Evolutionary conservation across 2,888 invertebrate genomes (phyloP).

Genomic region (Pristionchus arcanus): DNA sequence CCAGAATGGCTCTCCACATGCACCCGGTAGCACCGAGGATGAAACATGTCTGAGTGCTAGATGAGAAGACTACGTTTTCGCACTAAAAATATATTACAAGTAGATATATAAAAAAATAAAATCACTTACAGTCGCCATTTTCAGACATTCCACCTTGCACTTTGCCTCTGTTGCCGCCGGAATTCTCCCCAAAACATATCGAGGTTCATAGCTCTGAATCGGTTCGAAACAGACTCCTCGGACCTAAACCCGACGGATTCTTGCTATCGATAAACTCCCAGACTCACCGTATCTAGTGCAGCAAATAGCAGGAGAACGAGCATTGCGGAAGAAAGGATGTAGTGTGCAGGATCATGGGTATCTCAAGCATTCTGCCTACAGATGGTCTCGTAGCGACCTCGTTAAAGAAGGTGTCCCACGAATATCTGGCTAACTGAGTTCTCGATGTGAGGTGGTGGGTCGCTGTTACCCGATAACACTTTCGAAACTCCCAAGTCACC

Average conservation of each 20-base stretch:
- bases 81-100: neutral
- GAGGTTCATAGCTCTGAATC: neutral
- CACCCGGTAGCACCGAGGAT: neutral
- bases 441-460: too few relatives aligned
- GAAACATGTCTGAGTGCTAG: neutral
- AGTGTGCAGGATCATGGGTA: neutral
- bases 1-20: neutral
- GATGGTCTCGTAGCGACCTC: neutral
- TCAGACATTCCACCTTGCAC: neutral
- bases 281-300: neutral
- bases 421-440: too few relatives aligned
- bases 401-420: too few relatives aligned
- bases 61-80: neutral
- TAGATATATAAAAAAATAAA: neutral
- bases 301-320: neutral
- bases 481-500: too few relatives aligned
- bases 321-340: neutral
- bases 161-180: neutral
- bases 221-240: neutral
- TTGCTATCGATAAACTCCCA: neutral
- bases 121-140: neutral
- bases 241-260: neutral
- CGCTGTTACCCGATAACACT: too few relatives aligned
- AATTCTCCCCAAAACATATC: neutral
- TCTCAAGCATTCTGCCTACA: neutral